Conservation (phyloP, 2,113 vertebrate genomes). For the Ammodytes marinus region DNA sequence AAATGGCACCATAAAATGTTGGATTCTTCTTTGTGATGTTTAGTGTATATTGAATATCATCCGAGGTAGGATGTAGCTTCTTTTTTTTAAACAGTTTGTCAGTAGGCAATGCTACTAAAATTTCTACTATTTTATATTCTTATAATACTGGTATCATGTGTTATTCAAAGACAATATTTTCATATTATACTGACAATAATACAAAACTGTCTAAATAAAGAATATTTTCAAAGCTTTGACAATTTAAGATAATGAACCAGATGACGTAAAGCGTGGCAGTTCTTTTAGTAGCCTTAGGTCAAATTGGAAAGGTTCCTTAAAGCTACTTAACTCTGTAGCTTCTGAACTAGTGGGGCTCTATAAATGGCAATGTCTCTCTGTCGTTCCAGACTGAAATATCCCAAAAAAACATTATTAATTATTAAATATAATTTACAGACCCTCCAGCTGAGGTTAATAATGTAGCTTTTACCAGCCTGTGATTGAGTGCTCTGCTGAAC, state of each 20-base stretch:
- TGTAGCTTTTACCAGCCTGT: not conserved
- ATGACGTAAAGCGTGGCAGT: not conserved
- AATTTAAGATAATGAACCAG: not conserved
- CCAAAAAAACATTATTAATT: not conserved
- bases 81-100: not conserved
- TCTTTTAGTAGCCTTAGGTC: not conserved
- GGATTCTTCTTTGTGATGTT: not conserved
- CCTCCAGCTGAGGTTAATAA: constrained; percentile 7
- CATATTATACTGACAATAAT: not conserved
- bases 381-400: not conserved
- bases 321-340: not conserved
- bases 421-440: too few relatives aligned
- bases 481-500: constrained; percentile 37
- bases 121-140: not conserved
- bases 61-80: not conserved
- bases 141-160: too few relatives aligned
- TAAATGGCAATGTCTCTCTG: not conserved
- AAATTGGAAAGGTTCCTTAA: not conserved
- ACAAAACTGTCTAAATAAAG: not conserved
- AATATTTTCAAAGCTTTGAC: too few relatives aligned
- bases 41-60: not conserved
- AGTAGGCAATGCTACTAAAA: not conserved
- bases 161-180: not conserved
- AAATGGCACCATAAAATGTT: not conserved
- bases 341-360: not conserved